Evolutionary conservation across 2,888 invertebrate genomes (phyloP).

Genomic region (Papilio elwesi): DNA sequence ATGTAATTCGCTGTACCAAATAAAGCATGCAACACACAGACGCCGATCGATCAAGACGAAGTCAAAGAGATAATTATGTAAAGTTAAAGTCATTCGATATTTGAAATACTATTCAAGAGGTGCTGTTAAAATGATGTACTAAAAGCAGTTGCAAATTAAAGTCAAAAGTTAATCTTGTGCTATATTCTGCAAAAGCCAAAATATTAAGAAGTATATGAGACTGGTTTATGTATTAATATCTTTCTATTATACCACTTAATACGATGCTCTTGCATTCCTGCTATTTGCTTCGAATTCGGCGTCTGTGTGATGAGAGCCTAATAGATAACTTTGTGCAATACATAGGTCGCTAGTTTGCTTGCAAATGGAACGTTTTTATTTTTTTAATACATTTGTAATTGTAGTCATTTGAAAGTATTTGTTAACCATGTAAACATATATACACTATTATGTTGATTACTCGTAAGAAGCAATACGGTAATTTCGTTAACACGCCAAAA

Average conservation of each 20-base stretch:
- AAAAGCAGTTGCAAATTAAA: no score
- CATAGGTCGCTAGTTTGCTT: slow-evolving; percentile 40
- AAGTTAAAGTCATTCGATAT: background rate
- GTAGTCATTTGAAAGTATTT: background rate
- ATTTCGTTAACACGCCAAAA: slow-evolving; percentile 14
- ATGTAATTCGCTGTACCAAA: slow-evolving; percentile 27
- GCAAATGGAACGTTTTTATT: slow-evolving; percentile 7
- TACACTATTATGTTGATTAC: slow-evolving; percentile 26
- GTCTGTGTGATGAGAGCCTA: slow-evolving; percentile 11
- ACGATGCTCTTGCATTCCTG: no score
- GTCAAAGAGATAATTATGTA: background rate
- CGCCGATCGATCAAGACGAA: background rate
- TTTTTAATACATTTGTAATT: slow-evolving; percentile 25
- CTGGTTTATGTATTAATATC: no score
- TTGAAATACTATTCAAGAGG: background rate
- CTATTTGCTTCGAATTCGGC: background rate
- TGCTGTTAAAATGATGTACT: no score
- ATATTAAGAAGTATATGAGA: no score
- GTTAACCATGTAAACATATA: slow-evolving; percentile 8
- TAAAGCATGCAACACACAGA: slow-evolving; percentile 11
- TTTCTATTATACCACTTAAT: no score
- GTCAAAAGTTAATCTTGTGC: no score
- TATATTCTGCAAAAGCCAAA: no score
- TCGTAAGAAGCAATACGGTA: background rate
- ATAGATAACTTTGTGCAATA: slow-evolving; percentile 37